These are phyloP conservation scores for Mellivora capensis DNA, from an alignment of 2,113 vertebrate species.

Conservation along the genomic window DNA sequence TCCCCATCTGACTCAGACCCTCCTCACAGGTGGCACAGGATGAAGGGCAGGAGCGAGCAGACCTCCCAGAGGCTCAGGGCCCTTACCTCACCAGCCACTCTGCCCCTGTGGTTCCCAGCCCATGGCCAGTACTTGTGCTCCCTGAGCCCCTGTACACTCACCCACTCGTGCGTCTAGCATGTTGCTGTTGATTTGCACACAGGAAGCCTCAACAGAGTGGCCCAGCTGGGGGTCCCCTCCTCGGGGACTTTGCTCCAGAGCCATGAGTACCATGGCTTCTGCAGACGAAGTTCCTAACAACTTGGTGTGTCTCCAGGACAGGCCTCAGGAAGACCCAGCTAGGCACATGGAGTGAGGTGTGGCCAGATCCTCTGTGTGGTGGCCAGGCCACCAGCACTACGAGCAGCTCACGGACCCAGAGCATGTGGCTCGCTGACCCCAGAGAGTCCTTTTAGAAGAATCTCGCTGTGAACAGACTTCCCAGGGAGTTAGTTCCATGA, in stretches of 20 bases:
- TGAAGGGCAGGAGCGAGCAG: accelerated
- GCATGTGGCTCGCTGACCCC: neutral
- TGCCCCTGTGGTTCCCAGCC: neutral
- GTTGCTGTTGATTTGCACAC: neutral
- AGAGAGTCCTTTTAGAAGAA: neutral
- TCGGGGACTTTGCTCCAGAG: neutral
- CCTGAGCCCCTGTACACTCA: neutral
- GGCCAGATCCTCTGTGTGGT: neutral
- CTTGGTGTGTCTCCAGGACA: accelerated
- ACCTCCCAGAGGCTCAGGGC: neutral
- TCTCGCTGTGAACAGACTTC: accelerated
- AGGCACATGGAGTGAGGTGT: accelerated
- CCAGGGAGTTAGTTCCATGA: no score
- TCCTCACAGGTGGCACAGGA: neutral
- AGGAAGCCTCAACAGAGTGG: neutral
- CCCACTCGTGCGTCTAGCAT: accelerated
- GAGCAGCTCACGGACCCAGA: neutral
- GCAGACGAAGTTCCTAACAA: neutral
- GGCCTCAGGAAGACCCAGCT: neutral
- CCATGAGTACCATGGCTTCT: no score
- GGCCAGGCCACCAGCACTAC: neutral
- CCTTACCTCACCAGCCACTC: accelerated
- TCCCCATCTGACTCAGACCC: neutral
- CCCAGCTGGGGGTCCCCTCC: neutral
- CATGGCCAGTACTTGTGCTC: accelerated